Percentiles rank a stretch among this genome's conserved stretches.
These are phyloP conservation scores for Chloropsis cyanopogon DNA, from an alignment of 2,113 vertebrate species.

Conservation along the genomic window DNA sequence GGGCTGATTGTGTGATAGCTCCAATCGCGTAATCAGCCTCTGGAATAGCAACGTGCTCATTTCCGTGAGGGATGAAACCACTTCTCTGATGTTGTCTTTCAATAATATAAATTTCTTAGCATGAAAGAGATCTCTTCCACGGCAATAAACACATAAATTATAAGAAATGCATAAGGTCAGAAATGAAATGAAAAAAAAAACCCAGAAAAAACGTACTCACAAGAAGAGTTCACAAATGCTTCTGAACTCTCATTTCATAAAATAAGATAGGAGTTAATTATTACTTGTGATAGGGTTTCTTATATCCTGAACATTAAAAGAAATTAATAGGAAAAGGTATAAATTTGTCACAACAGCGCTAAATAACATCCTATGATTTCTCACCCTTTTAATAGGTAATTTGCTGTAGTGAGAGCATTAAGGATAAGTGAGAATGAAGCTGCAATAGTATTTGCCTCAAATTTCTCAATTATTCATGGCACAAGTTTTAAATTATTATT, in stretches of 20 bases:
- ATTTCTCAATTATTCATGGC: constrained; percentile 32
- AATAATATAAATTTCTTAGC: not conserved
- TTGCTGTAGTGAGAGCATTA: not conserved
- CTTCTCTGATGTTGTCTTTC: not conserved
- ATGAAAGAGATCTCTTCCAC: constrained; percentile 1
- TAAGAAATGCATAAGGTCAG: not conserved
- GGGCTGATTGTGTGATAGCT: not conserved
- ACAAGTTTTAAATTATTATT: not conserved
- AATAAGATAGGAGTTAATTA: constrained; percentile 37
- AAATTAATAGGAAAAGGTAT: constrained; percentile 31
- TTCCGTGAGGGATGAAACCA: not conserved
- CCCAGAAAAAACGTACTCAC: not conserved
- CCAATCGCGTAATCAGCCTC: not conserved
- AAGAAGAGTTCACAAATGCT: not conserved
- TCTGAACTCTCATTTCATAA: constrained; percentile 10
- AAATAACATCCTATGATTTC: constrained; percentile 9
- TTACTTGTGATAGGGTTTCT: not conserved
- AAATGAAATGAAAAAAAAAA: not conserved
- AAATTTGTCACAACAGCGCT: constrained; percentile 32
- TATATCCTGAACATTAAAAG: constrained; percentile 7
- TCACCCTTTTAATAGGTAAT: constrained; percentile 13
- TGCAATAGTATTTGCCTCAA: not conserved
- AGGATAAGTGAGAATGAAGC: not conserved
- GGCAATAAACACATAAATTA: not conserved
- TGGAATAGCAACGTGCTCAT: not conserved